Evolutionary conservation across 2,113 vertebrate species (phyloP).

Genomic region (Tragelaphus buxtoni): DNA sequence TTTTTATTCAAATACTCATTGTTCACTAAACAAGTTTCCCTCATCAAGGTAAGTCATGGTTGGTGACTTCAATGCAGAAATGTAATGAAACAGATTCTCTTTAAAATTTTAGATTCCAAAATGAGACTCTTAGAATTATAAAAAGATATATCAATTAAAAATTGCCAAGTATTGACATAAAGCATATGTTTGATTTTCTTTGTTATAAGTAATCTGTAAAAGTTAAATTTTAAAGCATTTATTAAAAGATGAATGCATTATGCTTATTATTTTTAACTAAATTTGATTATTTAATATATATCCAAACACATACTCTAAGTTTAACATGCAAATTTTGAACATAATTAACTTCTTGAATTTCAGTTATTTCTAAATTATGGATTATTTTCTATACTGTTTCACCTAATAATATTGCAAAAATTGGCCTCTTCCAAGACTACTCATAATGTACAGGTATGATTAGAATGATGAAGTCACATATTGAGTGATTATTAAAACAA

Average conservation of each 20-base stretch:
- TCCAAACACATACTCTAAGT: neutral
- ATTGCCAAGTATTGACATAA: slow-evolving; percentile 33
- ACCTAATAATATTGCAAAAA: neutral
- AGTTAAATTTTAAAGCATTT: neutral
- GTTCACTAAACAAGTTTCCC: neutral
- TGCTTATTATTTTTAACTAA: neutral
- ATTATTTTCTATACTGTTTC: neutral
- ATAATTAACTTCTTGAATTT: neutral
- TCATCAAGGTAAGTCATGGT: neutral
- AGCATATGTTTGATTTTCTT: slow-evolving; percentile 1
- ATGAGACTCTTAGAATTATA: slow-evolving; percentile 51
- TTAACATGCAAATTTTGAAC: neutral
- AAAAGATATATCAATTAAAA: slow-evolving; percentile 47
- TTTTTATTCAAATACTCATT: neutral
- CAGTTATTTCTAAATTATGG: neutral
- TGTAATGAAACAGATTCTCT: neutral
- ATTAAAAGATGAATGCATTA: neutral
- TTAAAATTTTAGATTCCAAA: slow-evolving; percentile 44
- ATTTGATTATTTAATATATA: neutral
- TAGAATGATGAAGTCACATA: neutral
- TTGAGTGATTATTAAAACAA: neutral
- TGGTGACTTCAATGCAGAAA: neutral
- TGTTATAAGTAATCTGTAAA: slow-evolving; percentile 8
- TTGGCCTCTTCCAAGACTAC: neutral
- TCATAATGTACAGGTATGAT: neutral